Base-by-base conservation (phyloP, 64 coral and sea anemone genomes). In the Porites australiensis region DNA sequence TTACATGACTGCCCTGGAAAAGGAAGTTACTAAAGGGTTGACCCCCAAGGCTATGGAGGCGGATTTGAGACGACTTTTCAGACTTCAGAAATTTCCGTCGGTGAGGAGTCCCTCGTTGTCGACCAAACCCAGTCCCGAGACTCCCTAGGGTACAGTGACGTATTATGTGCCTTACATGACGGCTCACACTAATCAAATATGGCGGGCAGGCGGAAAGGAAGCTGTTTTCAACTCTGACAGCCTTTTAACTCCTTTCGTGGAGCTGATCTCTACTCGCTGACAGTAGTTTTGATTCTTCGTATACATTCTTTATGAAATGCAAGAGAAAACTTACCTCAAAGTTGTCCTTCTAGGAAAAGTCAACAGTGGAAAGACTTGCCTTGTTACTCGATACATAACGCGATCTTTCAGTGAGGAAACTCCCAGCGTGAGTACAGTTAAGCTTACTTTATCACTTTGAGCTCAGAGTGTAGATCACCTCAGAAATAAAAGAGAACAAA, bases 311-410 rank as follows among this genome's bases (percentile, higher is more conserved):
- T 47, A 92, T 92, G 90, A 77, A 83, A 99, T 99, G 98, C 94
- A 93, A 94, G 98, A 99, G 70, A 99, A 99, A 99, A 93, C 94
- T 0, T 99, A 99, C 75, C 88, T 99, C 2, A 99, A 99, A 75
- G 94, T 99, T 47, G 98, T 99, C 82, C 98, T 99, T 88, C 77
- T 99, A 76, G 98, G 98, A 72, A 99, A 96, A 94, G 98, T 99
- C 8, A 99, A 99, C 86, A 99, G 98, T 58, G 98, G 98, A 44
- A 99, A 99, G 82, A 99, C 98, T 61, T 99, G 98, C 70, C 70
- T 99, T 44, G 98, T 99, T 13, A 99, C 98, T 2, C 88, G 98
- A 48, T 99, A 96, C 65, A 99, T 99, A 8, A 99, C 98, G 12
- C 74, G 94, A 76, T 91, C 98, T n/a, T 99, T 99, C 49, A 94